A percentile compares a stretch with the other conserved stretches of the same genome.
These are phyloP conservation scores for human (Homo sapiens) DNA, from an alignment of 2,113 vertebrate species.

Conservation along the genomic window GRCh38 chr3:61732501-61733000, in stretches of 20 bases:
- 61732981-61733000: conserved; percentile 70
- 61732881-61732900: conserved; percentile 66
- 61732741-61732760: neutral
- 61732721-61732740: neutral
- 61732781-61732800: neutral
- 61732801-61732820: neutral
- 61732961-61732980: conserved; percentile 66
- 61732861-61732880: conserved; percentile 45
- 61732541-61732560: no score
- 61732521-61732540: no score
- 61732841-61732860: conserved; percentile 34
- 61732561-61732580: no score
- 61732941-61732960: conserved; percentile 66
- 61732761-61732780: neutral
- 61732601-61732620: no score
- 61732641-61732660: no score
- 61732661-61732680: no score
- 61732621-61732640: no score
- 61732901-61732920: conserved; percentile 61
- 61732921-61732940: conserved; percentile 64
- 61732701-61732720: no score
- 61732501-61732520: no score
- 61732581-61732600: no score
- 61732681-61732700: no score
- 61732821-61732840: neutral